Percentiles rank a stretch among this genome's conserved stretches.
phyloP scores from a whole-genome alignment of 2,888 invertebrate species.

The Chymomyza procnemis region DNA sequence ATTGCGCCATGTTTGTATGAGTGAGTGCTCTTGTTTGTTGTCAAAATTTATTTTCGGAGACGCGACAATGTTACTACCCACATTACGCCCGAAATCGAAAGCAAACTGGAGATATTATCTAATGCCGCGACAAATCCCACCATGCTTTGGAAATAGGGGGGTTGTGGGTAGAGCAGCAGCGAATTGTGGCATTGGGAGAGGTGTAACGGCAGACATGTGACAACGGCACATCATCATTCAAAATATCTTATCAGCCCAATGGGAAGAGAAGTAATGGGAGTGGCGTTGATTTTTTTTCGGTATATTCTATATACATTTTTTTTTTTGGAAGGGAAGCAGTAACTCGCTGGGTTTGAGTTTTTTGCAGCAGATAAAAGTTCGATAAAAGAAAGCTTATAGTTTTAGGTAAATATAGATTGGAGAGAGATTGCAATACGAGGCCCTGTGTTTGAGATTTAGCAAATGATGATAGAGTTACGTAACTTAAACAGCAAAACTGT shows the following conservation, averaged over 20 bases:
- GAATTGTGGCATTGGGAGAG: background rate
- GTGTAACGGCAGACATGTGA: conserved; percentile 47
- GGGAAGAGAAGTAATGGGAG: background rate
- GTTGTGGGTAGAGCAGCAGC: background rate
- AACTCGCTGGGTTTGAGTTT: too few relatives aligned
- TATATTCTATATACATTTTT: too few relatives aligned
- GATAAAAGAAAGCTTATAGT: too few relatives aligned
- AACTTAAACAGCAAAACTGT: too few relatives aligned
- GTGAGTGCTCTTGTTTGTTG: background rate
- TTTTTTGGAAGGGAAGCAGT: too few relatives aligned
- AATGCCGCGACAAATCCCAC: conserved; percentile 60
- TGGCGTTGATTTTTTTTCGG: background rate
- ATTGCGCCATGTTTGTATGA: background rate
- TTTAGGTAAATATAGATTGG: too few relatives aligned
- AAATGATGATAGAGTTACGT: too few relatives aligned
- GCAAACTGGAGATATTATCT: conserved; percentile 53
- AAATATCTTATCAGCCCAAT: conserved; percentile 67
- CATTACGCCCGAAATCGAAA: background rate
- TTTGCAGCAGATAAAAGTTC: too few relatives aligned
- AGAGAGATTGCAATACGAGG: too few relatives aligned
- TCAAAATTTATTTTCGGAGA: conserved; percentile 1
- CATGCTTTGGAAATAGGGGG: conserved; percentile 34
- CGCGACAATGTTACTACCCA: background rate
- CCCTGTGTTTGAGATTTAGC: too few relatives aligned
- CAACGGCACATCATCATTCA: conserved; percentile 75